Base-by-base conservation (phyloP, 2,797 vertebrate species). In the Cottoperca gobio region DNA sequence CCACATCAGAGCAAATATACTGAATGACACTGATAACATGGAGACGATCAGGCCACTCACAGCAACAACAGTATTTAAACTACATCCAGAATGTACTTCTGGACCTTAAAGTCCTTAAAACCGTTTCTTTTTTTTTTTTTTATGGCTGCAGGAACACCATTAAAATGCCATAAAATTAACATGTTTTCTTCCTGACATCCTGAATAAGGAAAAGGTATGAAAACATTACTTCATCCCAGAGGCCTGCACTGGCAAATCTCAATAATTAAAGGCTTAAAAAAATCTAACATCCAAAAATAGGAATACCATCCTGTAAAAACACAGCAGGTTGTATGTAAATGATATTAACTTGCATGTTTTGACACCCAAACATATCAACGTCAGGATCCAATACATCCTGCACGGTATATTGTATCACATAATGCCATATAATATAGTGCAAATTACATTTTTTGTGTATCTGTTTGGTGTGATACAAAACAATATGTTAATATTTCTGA, bases 211-310 rank as follows among this genome's bases (percentile, higher is more conserved):
- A 43, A 43, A 55, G 9, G 26, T 53, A 39, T 45, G 14, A 65
- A 85, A 52, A 70, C 45, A 83, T 68, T 6, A 65, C 61, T 49
- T 81, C 55, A 84, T 52, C 52, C 28, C 17, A 59, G 40, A 73
- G 28, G 60, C 45, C 24, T 26, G 52, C 24, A 13, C 24, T 19
- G 19, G 28, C 49, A 77, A 64, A 70, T n/a, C 31, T 73, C 59
- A 75, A 42, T 63, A 43, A 63, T 61, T 54, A 57, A 70, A 78
- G 21, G 8, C 40, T 73, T n/a, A 71, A 33, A 21, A 26, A 48
- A 45, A 49, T 49, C 16, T 5, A n/a, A 49, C 2, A 2, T 45
- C 53, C 70, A 60, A 74, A 73, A 26, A 69, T 21, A 69, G 55
- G 37, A 65, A 42, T 21, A 54, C 12, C 1, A 33, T 52, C 50